Conservation (phyloP, 2,113 vertebrate genomes). For the Antechinus stuartii region DNA sequence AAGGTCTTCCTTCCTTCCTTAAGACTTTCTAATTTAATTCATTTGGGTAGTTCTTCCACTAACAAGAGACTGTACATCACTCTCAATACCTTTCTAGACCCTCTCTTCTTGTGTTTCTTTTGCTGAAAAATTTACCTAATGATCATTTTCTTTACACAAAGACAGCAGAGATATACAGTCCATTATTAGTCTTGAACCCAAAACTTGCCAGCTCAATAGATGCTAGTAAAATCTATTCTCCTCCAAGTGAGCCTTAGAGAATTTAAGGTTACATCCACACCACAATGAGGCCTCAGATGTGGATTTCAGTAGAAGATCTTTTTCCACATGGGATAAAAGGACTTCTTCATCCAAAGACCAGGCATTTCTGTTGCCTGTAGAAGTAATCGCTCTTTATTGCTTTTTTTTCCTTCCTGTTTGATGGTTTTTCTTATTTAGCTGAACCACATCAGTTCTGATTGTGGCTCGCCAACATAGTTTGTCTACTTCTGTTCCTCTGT, state of each 20-base stretch:
- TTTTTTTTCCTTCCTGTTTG: not conserved
- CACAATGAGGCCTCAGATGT: not conserved
- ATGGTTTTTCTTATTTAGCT: not conserved
- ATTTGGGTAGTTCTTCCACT: not conserved
- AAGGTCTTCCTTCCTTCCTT: not conserved
- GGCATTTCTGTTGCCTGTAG: constrained; percentile 12
- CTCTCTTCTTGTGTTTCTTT: not conserved
- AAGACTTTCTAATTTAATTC: not conserved
- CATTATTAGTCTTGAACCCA: not conserved
- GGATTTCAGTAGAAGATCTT: not conserved
- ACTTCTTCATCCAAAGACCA: not conserved
- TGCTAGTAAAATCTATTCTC: not conserved
- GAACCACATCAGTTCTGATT: not conserved
- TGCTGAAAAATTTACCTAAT: not conserved
- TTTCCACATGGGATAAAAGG: not conserved
- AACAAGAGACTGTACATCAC: not conserved
- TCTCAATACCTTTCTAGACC: not conserved
- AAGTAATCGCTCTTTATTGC: not conserved
- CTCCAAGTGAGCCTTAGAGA: not conserved
- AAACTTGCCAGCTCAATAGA: not conserved
- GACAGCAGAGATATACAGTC: not conserved
- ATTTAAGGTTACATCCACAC: not conserved
- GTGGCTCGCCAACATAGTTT: not conserved
- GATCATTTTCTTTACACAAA: not conserved
- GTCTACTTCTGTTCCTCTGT: constrained; percentile 11